Base-by-base conservation (phyloP, 2,888 invertebrate species). In the Corythucha ciliata region DNA sequence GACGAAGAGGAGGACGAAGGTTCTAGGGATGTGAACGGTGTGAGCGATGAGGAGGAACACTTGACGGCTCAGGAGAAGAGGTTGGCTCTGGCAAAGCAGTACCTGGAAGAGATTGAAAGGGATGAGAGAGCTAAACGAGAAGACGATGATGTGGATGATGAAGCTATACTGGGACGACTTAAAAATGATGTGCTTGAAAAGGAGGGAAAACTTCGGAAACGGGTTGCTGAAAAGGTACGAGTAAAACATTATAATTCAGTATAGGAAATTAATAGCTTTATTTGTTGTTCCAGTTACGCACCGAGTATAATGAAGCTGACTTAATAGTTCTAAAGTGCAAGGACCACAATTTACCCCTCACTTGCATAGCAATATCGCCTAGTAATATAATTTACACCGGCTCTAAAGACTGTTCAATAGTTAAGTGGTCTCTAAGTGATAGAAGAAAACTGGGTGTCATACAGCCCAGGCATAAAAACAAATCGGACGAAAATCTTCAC, bases 51-150 rank as follows among this genome's bases (percentile, higher is more conserved):
- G 22, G 65, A 65, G 18, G 66, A 64, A 42, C 63, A 64, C 29
- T 87, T 91, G 68, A 91, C 89, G 1, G 81, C 83, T 0, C 91
- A 93, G 66, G 89, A 94, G 64, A 94, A 93, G 66, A 84, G 88
- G 59, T 66, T 94, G 42, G 77, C 92, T 37, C 69, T 94, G 55
- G 92, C 94, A 0, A 93, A 93, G 66, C 78, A 86, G 65, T 92
- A 92, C 68, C 72, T 96, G 27, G 75, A 84, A 63, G 86, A 91
- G 72, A 83, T 94, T 37, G 83, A 86, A 68, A 79, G 77, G 63
- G 82, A 88, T 72, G 87, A 87, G 66, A 76, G 76, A 20, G 77
- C 79, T 58, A 74, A 81, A 60, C 73, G 76, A 1, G 81, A 81
- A n/a, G 60, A 72, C 77, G 40, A 75, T 57, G 78, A 78, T 60